Conservation (phyloP, 2,113 vertebrate genomes). For the Nibea coibor region DNA sequence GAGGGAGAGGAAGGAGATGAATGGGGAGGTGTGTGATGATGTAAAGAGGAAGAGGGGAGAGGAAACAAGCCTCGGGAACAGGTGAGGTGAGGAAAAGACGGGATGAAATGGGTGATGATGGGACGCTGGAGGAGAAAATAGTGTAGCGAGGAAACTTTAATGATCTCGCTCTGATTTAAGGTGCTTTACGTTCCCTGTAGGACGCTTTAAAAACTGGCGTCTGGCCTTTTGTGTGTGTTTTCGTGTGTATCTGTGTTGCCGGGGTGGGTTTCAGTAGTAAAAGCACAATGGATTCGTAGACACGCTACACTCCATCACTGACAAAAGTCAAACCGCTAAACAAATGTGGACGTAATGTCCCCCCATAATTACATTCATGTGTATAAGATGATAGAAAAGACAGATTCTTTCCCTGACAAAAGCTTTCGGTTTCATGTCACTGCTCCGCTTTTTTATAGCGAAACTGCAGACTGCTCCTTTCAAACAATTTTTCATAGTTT, state of each 20-base stretch:
- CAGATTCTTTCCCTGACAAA: slow-evolving; percentile 43
- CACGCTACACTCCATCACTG: slow-evolving; percentile 59
- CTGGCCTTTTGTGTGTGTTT: slow-evolving; percentile 36
- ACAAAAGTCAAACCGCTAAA: slow-evolving; percentile 60
- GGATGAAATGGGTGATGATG: slow-evolving; percentile 1
- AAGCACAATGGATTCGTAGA: slow-evolving; percentile 55
- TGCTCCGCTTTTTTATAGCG: slow-evolving; percentile 34
- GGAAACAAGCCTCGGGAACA: slow-evolving; percentile 12
- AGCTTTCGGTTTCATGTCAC: slow-evolving; percentile 34
- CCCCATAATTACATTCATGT: slow-evolving; percentile 63
- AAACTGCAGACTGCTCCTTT: slow-evolving; percentile 31
- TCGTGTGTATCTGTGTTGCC: slow-evolving; percentile 11
- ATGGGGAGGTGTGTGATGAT: slow-evolving; percentile 11
- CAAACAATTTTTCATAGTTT: slow-evolving; percentile 19
- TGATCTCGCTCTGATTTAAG: slow-evolving; percentile 59
- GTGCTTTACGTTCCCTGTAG: slow-evolving; percentile 61
- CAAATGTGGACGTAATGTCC: slow-evolving; percentile 53
- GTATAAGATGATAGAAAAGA: slow-evolving; percentile 50
- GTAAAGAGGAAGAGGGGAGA: not conserved
- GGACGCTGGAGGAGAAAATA: not conserved
- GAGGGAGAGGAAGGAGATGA: slow-evolving; percentile 9
- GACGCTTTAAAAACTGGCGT: slow-evolving; percentile 52
- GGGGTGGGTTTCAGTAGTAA: slow-evolving; percentile 54
- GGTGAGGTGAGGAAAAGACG: slow-evolving; percentile 20
- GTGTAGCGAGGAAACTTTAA: slow-evolving; percentile 1